Evolutionary conservation across 1,140 invertebrate species (phyloP).

Genomic region (Acromyrmex heyeri): DNA sequence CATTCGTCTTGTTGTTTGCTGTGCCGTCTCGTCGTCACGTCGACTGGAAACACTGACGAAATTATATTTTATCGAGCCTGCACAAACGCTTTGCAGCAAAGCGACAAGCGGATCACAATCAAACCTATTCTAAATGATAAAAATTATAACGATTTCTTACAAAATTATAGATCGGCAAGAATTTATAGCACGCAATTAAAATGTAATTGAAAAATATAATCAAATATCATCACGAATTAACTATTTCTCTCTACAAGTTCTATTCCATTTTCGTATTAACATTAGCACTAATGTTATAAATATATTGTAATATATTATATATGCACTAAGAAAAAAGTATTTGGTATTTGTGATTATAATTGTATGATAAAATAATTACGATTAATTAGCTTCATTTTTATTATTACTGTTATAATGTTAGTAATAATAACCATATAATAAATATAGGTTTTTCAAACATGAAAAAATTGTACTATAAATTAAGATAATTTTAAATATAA

Average conservation of each 20-base stretch:
- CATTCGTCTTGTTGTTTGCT: constrained; percentile 74
- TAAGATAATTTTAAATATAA: too few species aligned
- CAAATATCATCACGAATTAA: not conserved
- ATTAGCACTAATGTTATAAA: not conserved
- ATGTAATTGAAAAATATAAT: not conserved
- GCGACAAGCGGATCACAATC: constrained; percentile 16
- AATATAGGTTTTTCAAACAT: too few species aligned
- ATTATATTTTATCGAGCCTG: constrained; percentile 58
- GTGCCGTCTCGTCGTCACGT: constrained; percentile 64
- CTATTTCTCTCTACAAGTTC: not conserved
- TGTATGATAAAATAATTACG: too few species aligned
- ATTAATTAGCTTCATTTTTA: too few species aligned
- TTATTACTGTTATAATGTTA: too few species aligned
- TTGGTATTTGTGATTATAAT: too few species aligned
- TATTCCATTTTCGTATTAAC: not conserved
- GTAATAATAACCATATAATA: too few species aligned
- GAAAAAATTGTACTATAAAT: too few species aligned
- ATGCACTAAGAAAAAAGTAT: too few species aligned
- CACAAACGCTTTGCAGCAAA: constrained; percentile 28
- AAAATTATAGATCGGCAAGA: not conserved
- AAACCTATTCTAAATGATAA: not conserved
- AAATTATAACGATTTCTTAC: not conserved
- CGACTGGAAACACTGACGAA: constrained; percentile 67
- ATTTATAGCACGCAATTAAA: too few species aligned
- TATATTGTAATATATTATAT: not conserved